Evolutionary conservation across 2,888 invertebrate species (phyloP).

Genomic region (Thalpophila matura): DNA sequence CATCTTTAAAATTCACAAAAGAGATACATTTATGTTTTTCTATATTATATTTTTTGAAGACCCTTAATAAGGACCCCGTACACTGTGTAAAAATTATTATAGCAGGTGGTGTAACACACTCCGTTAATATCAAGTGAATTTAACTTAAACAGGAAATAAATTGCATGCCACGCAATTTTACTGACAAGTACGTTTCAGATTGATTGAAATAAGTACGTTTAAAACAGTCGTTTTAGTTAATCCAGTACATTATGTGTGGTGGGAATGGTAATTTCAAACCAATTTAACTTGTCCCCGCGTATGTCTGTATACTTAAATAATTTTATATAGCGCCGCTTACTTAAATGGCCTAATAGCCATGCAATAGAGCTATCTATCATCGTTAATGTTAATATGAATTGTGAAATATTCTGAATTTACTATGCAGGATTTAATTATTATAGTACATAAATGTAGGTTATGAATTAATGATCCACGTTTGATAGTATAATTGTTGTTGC

Average conservation of each 20-base stretch:
- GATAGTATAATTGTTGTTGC: constrained; percentile 41
- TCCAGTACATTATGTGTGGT: constrained; percentile 31
- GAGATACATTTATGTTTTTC: too few relatives aligned
- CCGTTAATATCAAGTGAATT: constrained; percentile 23
- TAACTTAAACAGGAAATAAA: constrained; percentile 44
- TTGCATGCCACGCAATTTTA: constrained; percentile 29
- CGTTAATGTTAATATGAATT: constrained; percentile 43
- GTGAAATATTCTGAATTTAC: constrained; percentile 34
- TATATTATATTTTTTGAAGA: constrained; percentile 3
- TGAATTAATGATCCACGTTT: constrained; percentile 34
- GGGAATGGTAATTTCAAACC: constrained; percentile 43
- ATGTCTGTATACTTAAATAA: constrained; percentile 35
- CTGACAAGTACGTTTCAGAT: constrained; percentile 24
- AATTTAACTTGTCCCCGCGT: constrained; percentile 39
- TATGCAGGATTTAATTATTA: constrained; percentile 48
- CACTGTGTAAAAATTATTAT: not conserved
- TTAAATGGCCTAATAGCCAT: constrained; percentile 51
- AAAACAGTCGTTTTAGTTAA: constrained; percentile 30
- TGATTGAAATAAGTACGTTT: constrained; percentile 49
- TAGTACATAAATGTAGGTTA: constrained; percentile 42
- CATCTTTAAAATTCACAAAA: too few relatives aligned
- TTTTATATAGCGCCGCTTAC: constrained; percentile 38
- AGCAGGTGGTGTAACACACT: constrained; percentile 14
- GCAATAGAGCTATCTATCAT: constrained; percentile 55
- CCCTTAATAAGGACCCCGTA: constrained; percentile 12